Conservation (phyloP, 2,113 vertebrate species). For the Gambusia holbrooki region DNA sequence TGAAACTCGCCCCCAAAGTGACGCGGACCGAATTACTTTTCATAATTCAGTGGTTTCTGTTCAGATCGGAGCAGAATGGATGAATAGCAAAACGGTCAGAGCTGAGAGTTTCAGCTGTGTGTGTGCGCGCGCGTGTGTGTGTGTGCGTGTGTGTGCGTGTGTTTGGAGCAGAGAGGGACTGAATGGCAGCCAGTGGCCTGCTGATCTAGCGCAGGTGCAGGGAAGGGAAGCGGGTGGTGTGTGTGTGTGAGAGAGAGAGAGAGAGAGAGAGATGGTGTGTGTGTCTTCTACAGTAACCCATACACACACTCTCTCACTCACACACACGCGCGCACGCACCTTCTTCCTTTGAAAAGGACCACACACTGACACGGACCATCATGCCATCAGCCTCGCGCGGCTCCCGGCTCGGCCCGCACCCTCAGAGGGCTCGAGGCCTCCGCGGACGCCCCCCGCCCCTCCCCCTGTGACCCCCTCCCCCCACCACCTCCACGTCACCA, state of each 20-base stretch:
- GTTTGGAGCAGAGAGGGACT: slow-evolving; percentile 75
- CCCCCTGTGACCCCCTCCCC: background rate
- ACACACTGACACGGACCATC: slow-evolving; percentile 96
- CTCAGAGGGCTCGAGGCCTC: slow-evolving; percentile 63
- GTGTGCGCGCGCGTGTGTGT: slow-evolving; percentile 35
- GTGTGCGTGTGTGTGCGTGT: slow-evolving; percentile 7
- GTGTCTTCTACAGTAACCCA: slow-evolving; percentile 55
- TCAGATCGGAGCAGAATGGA: slow-evolving; percentile 19
- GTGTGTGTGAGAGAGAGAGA: slow-evolving; percentile 71
- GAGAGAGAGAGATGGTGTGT: slow-evolving; percentile 37
- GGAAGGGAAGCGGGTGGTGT: slow-evolving; percentile 81
- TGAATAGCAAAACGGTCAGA: slow-evolving; percentile 67
- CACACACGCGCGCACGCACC: slow-evolving; percentile 16
- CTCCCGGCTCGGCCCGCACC: slow-evolving; percentile 59
- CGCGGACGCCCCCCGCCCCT: background rate
- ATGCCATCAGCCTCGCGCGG: slow-evolving; percentile 86
- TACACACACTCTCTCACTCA: background rate
- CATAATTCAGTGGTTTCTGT: slow-evolving; percentile 9
- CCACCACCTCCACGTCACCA: slow-evolving; percentile 26
- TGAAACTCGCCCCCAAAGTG: no score
- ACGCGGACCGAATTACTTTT: background rate
- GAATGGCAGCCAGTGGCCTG: slow-evolving; percentile 90
- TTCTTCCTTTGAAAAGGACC: slow-evolving; percentile 89
- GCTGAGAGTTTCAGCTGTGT: slow-evolving; percentile 42
- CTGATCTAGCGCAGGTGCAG: slow-evolving; percentile 96